Percentiles rank a stretch among this genome's conserved stretches.
phyloP scores from a whole-genome alignment of 2,113 vertebrate species.

The Cyphomyrus plagiostoma region DNA sequence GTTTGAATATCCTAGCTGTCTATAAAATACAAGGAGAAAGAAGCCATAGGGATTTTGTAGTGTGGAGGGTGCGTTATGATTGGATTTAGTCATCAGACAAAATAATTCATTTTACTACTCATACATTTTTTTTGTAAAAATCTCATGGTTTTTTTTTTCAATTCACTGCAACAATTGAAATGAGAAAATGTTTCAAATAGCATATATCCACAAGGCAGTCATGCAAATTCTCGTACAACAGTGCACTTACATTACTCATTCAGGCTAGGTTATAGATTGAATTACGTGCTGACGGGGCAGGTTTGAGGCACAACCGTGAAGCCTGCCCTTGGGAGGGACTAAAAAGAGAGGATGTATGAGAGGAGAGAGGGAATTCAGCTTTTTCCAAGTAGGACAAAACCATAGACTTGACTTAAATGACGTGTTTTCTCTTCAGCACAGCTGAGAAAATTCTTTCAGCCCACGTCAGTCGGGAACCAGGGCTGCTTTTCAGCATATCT shows the following conservation, averaged over 20 bases:
- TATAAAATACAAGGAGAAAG: not conserved
- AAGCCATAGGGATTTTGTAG: not conserved
- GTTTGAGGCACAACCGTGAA: not conserved
- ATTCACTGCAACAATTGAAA: not conserved
- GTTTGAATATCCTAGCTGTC: not conserved
- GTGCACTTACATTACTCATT: not conserved
- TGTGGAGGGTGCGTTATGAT: not conserved
- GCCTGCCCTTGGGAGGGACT: not conserved
- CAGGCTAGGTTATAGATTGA: not conserved
- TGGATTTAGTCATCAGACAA: not conserved
- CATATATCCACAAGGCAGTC: constrained; percentile 9
- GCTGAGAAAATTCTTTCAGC: not conserved
- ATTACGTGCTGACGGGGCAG: not conserved
- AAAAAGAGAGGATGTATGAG: not conserved
- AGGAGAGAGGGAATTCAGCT: not conserved
- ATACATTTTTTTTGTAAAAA: not conserved
- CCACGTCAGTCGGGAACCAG: not conserved
- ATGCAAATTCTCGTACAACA: not conserved
- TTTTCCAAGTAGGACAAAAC: not conserved
- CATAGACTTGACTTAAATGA: not conserved
- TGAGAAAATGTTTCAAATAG: constrained; percentile 5
- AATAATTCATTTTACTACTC: not conserved
- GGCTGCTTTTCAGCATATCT: not conserved
- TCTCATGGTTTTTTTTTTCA: not conserved
- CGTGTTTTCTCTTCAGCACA: not conserved